phyloP scores from a whole-genome alignment of 1,140 invertebrate species.

The Mamestra configurata region DNA sequence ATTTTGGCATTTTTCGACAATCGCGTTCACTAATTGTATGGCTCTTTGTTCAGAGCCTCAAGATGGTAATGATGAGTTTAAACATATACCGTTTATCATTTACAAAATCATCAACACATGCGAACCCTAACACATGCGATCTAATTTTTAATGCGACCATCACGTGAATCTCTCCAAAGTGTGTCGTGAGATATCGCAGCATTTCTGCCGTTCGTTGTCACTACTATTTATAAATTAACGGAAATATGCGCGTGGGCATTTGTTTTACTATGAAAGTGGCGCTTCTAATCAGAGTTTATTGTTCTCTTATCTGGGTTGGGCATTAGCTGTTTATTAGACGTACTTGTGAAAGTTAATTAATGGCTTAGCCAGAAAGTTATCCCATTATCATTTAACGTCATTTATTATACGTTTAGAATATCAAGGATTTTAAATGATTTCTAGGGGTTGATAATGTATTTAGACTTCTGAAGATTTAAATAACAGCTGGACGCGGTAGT shows the following conservation, averaged over 20 bases:
- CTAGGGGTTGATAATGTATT: background rate
- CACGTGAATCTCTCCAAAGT: conserved; percentile 1
- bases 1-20: no score
- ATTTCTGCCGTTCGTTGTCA: conserved; percentile 9
- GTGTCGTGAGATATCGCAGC: conserved; percentile 1
- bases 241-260: conserved; percentile 35
- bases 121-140: background rate
- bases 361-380: background rate
- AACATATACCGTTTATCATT: no score
- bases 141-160: background rate
- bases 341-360: conserved; percentile 15
- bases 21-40: no score
- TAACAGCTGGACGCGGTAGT: no score
- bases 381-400: no score
- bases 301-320: conserved; percentile 18
- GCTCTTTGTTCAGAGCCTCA: no score
- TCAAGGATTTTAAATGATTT: background rate
- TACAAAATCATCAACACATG: background rate
- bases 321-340: background rate
- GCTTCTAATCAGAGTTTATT: conserved; percentile 30
- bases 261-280: conserved; percentile 27
- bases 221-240: conserved; percentile 20
- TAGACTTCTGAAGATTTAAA: no score
- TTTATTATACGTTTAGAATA: no score
- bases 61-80: no score